Evolutionary conservation across 1,140 invertebrate species (phyloP), one percentile per base, ranked within the genome.

Genomic region (Drosophila kikkawai): DNA sequence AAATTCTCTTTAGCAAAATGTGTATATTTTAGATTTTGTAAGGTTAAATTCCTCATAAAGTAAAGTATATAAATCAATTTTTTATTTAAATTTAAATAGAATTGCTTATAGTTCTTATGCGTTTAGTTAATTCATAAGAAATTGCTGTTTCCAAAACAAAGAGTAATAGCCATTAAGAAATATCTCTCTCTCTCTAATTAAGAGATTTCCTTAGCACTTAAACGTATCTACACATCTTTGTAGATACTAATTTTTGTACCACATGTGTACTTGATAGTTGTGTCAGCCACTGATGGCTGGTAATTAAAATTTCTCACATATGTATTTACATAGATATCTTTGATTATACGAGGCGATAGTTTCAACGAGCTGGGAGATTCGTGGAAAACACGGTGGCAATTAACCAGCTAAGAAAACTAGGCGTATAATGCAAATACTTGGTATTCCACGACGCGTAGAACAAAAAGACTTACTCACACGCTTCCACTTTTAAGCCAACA

Each of bases 341-440:
- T 74, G 67, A 87, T 80, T 77, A 69, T 56, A 63, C 70, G 51
- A 48, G 41, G 39, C 48, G 63, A 73, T 73, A 73, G 69, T 42
- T 59, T 59, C 71, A 68, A 59, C 58, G 55, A 56, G 66, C 79
- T 32, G 57, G 68, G 53, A 66, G 34, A 39, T 83, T 83, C 84
- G 69, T 84, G 78, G 84, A 87, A 87, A 84, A 88, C 84, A 87
- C 80, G 85, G 73, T 75, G 77, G 80, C 84, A 87, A 87, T 87
- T 90, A 87, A 63, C 59, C 78, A 50, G 44, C 41, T 36, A 57
- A 19, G 47, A 39, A 74, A 67, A 57, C 70, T 36, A 42, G 66
- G 34, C 50, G 67, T 55, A 26, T 50, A 75, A 77, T 76, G 75
- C 75, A 76, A 77, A 77, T 77, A 77, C 55, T 45, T 55, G 55